phyloP scores from a whole-genome alignment of 1,140 invertebrate genomes.

The Drosophila suzukii region DNA sequence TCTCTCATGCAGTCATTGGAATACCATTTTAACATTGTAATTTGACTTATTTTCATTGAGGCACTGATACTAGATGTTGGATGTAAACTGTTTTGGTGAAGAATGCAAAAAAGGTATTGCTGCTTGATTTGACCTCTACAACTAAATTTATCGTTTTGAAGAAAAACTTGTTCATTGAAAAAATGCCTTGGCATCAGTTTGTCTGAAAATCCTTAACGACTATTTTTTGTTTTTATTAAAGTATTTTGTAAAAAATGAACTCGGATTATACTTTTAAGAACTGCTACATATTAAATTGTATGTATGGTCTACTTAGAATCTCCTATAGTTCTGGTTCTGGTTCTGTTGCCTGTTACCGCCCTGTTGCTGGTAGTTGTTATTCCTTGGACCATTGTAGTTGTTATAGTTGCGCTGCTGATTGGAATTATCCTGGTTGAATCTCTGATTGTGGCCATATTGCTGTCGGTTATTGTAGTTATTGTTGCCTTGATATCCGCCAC shows the following conservation, averaged over 20 bases:
- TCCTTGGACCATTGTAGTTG: slow-evolving; percentile 47
- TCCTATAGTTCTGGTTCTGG: slow-evolving; percentile 52
- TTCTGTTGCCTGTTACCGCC: slow-evolving; percentile 33
- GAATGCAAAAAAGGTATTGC: not conserved
- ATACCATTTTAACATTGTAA: not conserved
- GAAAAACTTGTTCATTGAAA: not conserved
- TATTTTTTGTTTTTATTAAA: slow-evolving; percentile 1
- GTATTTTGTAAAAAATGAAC: slow-evolving; percentile 7
- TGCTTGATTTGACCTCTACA: not conserved
- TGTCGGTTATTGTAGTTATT: slow-evolving; percentile 29
- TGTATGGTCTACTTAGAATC: slow-evolving; percentile 45
- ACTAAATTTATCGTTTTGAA: not conserved
- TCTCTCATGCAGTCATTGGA: slow-evolving; percentile 1
- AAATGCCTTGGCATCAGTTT: not conserved
- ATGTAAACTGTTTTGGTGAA: not conserved
- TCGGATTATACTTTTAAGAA: slow-evolving; percentile 1
- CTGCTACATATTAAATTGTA: not conserved
- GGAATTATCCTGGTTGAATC: slow-evolving; percentile 39
- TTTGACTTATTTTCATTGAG: slow-evolving; percentile 11
- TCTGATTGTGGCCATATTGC: slow-evolving; percentile 39
- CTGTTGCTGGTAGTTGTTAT: slow-evolving; percentile 41
- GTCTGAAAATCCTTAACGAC: not conserved
- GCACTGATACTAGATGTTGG: slow-evolving; percentile 13
- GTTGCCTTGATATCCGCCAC: slow-evolving; percentile 33
- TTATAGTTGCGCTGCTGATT: slow-evolving; percentile 46